Evolutionary conservation across 1,140 invertebrate genomes (phyloP).

Genomic region (Cotesia glomerata): DNA sequence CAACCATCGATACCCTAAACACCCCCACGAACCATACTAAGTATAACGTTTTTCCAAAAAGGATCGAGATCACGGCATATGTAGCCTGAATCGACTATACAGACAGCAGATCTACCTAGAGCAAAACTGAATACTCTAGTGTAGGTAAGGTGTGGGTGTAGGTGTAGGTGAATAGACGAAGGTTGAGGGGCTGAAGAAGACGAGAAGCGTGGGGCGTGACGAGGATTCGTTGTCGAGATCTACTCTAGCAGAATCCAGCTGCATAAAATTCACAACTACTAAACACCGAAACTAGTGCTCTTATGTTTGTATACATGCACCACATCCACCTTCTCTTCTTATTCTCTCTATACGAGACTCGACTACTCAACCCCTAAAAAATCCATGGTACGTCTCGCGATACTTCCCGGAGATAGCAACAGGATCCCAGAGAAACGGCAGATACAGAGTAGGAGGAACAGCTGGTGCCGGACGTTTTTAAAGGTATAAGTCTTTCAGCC

Average conservation of each 20-base stretch:
- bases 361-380: conserved; percentile 20
- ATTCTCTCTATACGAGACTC: not conserved
- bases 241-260: conserved; percentile 31
- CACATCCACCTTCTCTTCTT: conserved; percentile 7
- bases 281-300: not conserved
- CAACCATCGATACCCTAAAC: conserved; percentile 14
- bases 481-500: conserved; percentile 19
- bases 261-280: not conserved
- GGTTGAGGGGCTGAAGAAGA: not conserved
- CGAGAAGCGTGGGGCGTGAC: conserved; percentile 30
- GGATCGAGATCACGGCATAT: not conserved
- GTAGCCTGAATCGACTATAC: not conserved
- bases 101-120: not conserved
- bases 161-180: not conserved
- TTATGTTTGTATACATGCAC: not conserved
- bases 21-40: conserved; percentile 25
- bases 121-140: not conserved
- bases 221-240: not conserved
- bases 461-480: conserved; percentile 28
- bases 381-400: conserved; percentile 20
- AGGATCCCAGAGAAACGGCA: conserved; percentile 19
- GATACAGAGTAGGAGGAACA: conserved; percentile 31
- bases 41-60: not conserved
- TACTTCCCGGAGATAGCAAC: conserved; percentile 31
- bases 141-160: not conserved